Base-by-base conservation (phyloP, 2,797 vertebrate genomes). In the Hydrolagus colliei region DNA sequence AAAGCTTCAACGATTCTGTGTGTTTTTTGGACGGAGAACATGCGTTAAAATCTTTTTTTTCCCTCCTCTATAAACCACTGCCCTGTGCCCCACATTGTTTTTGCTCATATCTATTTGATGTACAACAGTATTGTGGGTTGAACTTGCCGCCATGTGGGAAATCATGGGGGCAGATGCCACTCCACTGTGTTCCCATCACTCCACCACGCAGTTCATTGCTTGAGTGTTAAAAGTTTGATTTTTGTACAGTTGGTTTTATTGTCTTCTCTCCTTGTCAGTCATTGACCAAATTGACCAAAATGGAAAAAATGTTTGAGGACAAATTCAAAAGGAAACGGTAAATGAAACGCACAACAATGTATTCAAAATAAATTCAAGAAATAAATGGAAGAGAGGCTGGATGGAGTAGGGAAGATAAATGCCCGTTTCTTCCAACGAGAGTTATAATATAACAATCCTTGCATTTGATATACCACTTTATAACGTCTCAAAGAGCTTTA, bases 251-350 rank as follows among this genome's bases (percentile, higher is more conserved):
- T 52, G 41, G 41, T 71, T 20, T 20, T 71, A 71, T 12, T 35
- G 35, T 11, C 8, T 12, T 20, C 20, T 67, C 71, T 71, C 11
- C 10, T 41, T 52, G 32, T 84, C 65, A 20, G 32, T 4, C 27
- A 16, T 68, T 68, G 68, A 84, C 79, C 35, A 84, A 84, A 84
- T 63, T 32, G 22, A 41, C 27, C 27, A 68, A 82, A 9, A 18
- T 41, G 16, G 20, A 35, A 68, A 9, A 16, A 84, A 52, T 32
- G 41, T 52, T 52, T 52, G 10, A 84, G 8, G n/a, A 20, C 16
- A 67, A 18, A 67, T 82, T 82, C 18, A 16, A 68, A 68, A 82
- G 16, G 14, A 65, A 63, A 80, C 27, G 22, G 20, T 84, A 71
- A 41, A 18, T 61, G 65, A 84, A 67, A n/a, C 68, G n/a, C 16